These are phyloP conservation scores for Odontamblyopus lacepedii DNA, from an alignment of 2,797 vertebrate species.

Conservation along the genomic window DNA sequence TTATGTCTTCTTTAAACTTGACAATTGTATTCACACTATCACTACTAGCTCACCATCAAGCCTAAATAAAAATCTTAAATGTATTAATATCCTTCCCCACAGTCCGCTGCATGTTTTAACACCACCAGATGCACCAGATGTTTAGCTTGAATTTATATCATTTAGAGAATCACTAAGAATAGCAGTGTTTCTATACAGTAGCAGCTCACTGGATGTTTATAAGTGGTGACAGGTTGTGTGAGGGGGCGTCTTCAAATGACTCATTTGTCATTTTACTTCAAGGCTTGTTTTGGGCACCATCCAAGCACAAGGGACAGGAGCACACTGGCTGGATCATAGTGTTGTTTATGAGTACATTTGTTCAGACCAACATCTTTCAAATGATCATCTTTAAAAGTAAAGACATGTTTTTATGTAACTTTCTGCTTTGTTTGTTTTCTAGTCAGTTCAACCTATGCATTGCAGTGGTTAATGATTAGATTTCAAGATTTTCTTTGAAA, in stretches of 20 bases:
- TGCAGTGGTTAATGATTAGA: slow-evolving; percentile 45
- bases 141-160: slow-evolving; percentile 35
- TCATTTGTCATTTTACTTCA: slow-evolving; percentile 76
- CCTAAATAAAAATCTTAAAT: background rate
- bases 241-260: slow-evolving; percentile 70
- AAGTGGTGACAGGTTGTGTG: slow-evolving; percentile 71
- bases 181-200: slow-evolving; percentile 43
- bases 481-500: slow-evolving; percentile 17
- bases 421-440: background rate
- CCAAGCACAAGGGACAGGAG: slow-evolving; percentile 58
- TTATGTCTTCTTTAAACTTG: background rate
- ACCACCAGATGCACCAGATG: slow-evolving; percentile 42
- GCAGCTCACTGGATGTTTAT: slow-evolving; percentile 62
- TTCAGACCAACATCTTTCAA: slow-evolving; percentile 19
- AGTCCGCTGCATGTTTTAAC: background rate
- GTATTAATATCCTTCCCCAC: slow-evolving; percentile 1
- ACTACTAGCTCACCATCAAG: background rate
- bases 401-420: background rate
- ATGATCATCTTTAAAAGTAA: slow-evolving; percentile 13
- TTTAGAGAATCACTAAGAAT: slow-evolving; percentile 42
- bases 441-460: slow-evolving; percentile 22
- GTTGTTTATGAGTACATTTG: slow-evolving; percentile 43
- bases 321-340: slow-evolving; percentile 38
- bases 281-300: slow-evolving; percentile 66
- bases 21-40: background rate